Percentiles rank a stretch among this genome's conserved stretches.
Conservation (phyloP, 2,113 vertebrate genomes). For the Jacana jacana region DNA sequence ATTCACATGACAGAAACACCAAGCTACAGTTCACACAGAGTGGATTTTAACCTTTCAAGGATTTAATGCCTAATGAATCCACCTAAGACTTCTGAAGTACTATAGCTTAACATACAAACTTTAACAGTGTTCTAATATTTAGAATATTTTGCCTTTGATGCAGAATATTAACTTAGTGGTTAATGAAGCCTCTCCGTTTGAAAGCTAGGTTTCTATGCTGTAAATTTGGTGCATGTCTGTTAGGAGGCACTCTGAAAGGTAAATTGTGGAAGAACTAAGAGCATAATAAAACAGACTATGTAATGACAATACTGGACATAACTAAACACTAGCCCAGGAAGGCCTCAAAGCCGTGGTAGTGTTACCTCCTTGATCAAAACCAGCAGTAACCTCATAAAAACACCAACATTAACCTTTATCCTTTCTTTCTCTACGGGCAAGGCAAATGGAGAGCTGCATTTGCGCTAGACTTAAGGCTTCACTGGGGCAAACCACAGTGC, state of each 20-base stretch:
- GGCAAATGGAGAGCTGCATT: neutral
- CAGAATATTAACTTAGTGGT: slow-evolving; percentile 60
- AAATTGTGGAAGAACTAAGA: neutral
- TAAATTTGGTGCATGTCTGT: neutral
- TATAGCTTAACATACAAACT: slow-evolving; percentile 5
- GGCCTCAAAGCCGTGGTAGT: neutral
- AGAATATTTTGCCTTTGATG: slow-evolving; percentile 39
- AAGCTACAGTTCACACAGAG: neutral
- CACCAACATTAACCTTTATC: neutral
- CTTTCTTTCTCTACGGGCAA: neutral
- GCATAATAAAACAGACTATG: neutral
- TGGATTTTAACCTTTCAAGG: slow-evolving; percentile 20
- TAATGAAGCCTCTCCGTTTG: slow-evolving; percentile 47
- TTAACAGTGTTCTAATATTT: neutral
- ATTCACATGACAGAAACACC: neutral
- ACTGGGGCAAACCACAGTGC: neutral
- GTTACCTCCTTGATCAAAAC: neutral
- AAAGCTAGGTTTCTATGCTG: neutral
- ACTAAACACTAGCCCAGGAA: neutral
- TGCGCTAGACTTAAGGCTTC: neutral
- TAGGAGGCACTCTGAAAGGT: neutral
- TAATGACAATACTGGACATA: neutral
- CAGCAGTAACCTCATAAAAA: neutral
- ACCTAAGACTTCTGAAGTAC: neutral
- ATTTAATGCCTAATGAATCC: neutral